A percentile compares a stretch with the other conserved stretches of the same genome.
phyloP scores from a whole-genome alignment of 2,888 invertebrate species.

The Ptychoptera contaminata region DNA sequence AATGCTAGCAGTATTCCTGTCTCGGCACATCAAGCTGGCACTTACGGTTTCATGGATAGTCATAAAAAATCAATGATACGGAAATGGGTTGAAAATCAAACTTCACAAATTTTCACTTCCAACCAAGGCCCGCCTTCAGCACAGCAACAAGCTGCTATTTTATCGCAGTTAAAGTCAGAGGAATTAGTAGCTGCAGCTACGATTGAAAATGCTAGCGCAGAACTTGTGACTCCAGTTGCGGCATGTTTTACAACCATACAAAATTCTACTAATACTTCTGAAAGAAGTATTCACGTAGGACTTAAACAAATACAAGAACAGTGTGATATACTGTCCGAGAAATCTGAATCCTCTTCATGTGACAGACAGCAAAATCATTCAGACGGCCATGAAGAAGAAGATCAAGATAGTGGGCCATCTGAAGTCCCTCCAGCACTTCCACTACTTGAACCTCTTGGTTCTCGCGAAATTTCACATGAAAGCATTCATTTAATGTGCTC shows the following conservation, averaged over 20 bases:
- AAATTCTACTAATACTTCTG: constrained; percentile 8
- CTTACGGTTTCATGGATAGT: constrained; percentile 79
- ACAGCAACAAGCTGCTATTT: constrained; percentile 12
- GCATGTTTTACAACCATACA: constrained; percentile 41
- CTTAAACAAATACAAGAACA: constrained; percentile 34
- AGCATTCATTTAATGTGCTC: constrained; percentile 45
- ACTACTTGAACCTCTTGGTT: constrained; percentile 60
- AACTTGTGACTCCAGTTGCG: constrained; percentile 39
- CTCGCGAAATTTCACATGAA: constrained; percentile 69
- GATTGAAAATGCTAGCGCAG: constrained; percentile 33
- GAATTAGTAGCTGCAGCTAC: constrained; percentile 33
- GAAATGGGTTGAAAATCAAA: constrained; percentile 87
- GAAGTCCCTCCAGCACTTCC: constrained; percentile 70
- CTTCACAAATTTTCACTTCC: constrained; percentile 57
- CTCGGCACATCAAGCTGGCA: constrained; percentile 3
- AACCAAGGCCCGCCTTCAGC: constrained; percentile 36
- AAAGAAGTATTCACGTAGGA: constrained; percentile 8
- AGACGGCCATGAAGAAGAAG: constrained; percentile 40
- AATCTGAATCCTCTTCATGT: constrained; percentile 16
- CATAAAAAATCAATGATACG: constrained; percentile 87
- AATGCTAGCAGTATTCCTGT: constrained; percentile 25
- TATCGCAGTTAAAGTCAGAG: constrained; percentile 31
- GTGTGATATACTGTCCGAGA: constrained; percentile 26
- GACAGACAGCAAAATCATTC: constrained; percentile 19
- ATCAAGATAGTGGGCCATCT: constrained; percentile 67